Percentiles rank a stretch among this genome's conserved stretches.
Evolutionary conservation across 2,113 vertebrate genomes (phyloP).

Genomic region (Muntiacus reevesi): DNA sequence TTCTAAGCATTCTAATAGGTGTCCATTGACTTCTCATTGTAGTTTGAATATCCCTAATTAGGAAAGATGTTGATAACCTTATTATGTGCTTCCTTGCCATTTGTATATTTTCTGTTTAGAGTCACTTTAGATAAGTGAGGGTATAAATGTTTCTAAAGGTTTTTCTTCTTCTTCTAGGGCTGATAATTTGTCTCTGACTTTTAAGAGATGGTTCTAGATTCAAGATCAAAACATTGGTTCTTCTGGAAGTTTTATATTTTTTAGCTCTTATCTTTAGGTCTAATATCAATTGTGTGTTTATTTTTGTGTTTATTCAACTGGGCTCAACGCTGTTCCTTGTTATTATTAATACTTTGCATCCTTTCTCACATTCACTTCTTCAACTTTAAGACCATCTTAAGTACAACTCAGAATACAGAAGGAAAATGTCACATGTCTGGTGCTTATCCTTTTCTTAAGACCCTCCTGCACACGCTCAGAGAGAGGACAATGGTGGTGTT

Average conservation of each 20-base stretch:
- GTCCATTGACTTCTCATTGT: not conserved
- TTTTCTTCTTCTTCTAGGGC: not conserved
- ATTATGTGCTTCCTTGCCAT: too few relatives aligned
- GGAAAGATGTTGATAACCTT: not conserved
- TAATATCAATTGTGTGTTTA: not conserved
- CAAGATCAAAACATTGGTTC: not conserved
- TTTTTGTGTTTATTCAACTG: not conserved
- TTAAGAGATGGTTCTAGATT: not conserved
- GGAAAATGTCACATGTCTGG: fast-evolving
- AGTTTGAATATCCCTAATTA: not conserved
- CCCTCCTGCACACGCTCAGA: not conserved
- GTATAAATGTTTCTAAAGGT: not conserved
- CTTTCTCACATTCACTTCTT: not conserved
- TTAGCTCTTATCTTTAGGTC: not conserved
- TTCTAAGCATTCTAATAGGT: not conserved
- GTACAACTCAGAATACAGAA: not conserved
- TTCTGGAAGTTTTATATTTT: not conserved
- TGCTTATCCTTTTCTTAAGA: not conserved
- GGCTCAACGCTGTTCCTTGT: not conserved
- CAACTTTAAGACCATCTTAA: not conserved
- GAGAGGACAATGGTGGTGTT: not conserved
- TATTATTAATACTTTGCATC: not conserved
- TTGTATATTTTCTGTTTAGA: not conserved
- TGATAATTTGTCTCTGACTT: not conserved
- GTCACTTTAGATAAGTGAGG: not conserved